Conservation (phyloP, 2,113 vertebrate species). For the Microtus ochrogaster region DNA sequence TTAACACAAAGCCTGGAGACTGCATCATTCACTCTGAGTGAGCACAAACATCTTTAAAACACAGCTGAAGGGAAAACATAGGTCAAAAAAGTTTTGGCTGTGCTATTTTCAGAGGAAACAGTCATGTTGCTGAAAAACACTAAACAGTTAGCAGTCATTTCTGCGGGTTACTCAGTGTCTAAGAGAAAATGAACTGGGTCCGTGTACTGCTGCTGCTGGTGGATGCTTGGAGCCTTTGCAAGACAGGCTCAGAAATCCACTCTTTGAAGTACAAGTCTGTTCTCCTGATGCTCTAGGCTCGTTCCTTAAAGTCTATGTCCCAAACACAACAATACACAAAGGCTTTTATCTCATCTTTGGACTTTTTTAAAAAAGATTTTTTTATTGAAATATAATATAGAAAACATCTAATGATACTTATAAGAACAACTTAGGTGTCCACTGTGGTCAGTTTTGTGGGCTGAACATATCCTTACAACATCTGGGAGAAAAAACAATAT, state of each 20-base stretch:
- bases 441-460: background rate
- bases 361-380: background rate
- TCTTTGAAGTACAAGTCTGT: background rate
- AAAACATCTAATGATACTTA: background rate
- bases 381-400: background rate
- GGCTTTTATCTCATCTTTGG: background rate
- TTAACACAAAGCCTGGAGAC: slow-evolving; percentile 46
- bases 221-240: background rate
- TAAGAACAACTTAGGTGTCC: background rate
- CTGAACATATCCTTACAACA: background rate
- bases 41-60: slow-evolving; percentile 54
- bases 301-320: background rate
- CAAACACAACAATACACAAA: background rate
- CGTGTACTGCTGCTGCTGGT: background rate
- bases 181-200: background rate
- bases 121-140: slow-evolving; percentile 15
- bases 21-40: background rate
- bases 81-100: slow-evolving; percentile 21
- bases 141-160: slow-evolving; percentile 38
- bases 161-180: background rate
- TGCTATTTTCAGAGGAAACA: slow-evolving; percentile 58
- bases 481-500: background rate
- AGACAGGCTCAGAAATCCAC: background rate
- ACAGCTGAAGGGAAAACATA: background rate
- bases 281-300: background rate